Conservation (phyloP, 1,140 invertebrate species). For the Drosophila aff. region DNA sequence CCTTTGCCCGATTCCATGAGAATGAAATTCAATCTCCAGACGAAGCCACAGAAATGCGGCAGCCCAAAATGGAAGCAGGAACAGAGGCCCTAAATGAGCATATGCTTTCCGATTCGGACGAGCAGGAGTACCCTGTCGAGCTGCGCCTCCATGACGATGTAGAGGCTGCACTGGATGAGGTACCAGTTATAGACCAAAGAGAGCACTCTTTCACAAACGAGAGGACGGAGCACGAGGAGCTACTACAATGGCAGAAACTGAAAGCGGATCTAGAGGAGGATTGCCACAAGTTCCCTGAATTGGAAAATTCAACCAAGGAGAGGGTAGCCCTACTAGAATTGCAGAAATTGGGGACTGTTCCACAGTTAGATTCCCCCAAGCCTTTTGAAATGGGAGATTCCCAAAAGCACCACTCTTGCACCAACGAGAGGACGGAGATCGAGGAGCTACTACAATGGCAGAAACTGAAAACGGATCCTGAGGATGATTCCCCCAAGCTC, state of each 20-base stretch:
- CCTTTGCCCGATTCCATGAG: background rate
- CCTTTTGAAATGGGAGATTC: background rate
- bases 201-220: background rate
- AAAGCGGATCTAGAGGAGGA: background rate
- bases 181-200: background rate
- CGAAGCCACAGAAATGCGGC: constrained; percentile 1
- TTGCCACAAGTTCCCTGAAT: too few species aligned
- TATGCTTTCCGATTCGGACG: background rate
- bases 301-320: background rate
- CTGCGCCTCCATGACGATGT: constrained; percentile 13
- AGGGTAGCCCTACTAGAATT: background rate
- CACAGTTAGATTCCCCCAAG: background rate
- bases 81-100: background rate
- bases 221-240: background rate
- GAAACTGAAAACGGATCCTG: background rate
- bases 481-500: background rate
- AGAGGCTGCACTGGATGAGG: constrained; percentile 6
- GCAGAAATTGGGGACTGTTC: background rate
- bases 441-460: constrained; percentile 9
- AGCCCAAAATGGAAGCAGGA: background rate
- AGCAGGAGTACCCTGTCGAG: background rate
- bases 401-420: background rate
- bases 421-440: constrained; percentile 1
- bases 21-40: background rate
- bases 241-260: constrained; percentile 14